Base-by-base conservation (phyloP, 2,888 invertebrate genomes). In the Saturnia pavonia region DNA sequence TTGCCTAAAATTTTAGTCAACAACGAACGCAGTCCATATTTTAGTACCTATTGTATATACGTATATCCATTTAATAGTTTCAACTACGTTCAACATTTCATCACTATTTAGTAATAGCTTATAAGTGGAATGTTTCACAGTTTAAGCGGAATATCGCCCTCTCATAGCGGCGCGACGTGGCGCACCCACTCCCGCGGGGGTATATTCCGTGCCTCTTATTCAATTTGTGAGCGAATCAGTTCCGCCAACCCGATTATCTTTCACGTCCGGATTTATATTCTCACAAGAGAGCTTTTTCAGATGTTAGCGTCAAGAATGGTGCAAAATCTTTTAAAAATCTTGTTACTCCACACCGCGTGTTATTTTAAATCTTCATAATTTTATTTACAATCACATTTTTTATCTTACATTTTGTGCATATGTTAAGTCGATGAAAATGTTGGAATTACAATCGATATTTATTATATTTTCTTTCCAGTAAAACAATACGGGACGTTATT, bases 141-240 rank as follows among this genome's bases (percentile, higher is more conserved):
- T 88, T 86, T 83, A 85, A 84, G 82, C 82, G 82, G 77, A 78
- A 81, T 80, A 82, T 82, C 80, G 81, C 77, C 78, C 83, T 81
- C 81, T 77, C 81, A 74, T 73, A 78, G 74, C 79, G 75, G 71
- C 73, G 75, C 78, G 54, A 9, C 43, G 74, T 71, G 75, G 78
- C 74, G 80, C 79, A 75, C 82, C 80, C 83, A 78, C 82, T 80
- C 84, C 78, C 80, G 76, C 78, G 78, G 76, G 80, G 85, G 83
- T 88, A 86, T 87, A 86, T 87, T 87, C 86, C 86, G 82, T 85
- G 85, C 86, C 90, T 90, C 89, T 92, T 91, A 92, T 92, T 92
- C 91, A 92, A 92, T 92, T 92, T 92, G 90, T 85, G 88, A 91
- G 87, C 88, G 90, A 92, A 92, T 92, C 92, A 91, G 91, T 91